phyloP scores from a whole-genome alignment of 2,888 invertebrate genomes.

The Volucella inanis region DNA sequence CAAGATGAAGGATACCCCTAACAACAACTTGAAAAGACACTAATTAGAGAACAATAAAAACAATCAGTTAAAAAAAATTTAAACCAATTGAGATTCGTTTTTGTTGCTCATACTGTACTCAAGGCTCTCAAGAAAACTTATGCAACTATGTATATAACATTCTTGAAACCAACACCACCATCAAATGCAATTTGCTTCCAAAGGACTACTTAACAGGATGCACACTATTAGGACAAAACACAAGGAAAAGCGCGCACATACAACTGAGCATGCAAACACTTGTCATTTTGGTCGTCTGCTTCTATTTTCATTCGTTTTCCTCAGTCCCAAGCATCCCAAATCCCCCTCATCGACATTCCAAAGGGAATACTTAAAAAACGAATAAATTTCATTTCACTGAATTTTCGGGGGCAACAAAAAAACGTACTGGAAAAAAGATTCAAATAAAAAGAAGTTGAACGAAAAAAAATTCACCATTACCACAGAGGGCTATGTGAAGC shows the following conservation, averaged over 20 bases:
- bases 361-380: conserved; percentile 71
- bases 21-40: too few relatives aligned
- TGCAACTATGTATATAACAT: conserved; percentile 23
- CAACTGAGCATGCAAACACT: conserved; percentile 55
- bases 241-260: conserved; percentile 31
- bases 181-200: conserved; percentile 66
- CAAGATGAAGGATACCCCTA: too few relatives aligned
- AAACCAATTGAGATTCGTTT: background rate
- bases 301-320: background rate
- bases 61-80: too few relatives aligned
- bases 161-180: conserved; percentile 43
- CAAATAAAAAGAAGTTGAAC: too few relatives aligned
- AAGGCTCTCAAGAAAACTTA: conserved; percentile 21
- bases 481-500: conserved; percentile 15
- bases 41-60: too few relatives aligned
- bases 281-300: background rate
- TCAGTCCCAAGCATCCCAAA: background rate
- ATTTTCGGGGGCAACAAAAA: conserved; percentile 53
- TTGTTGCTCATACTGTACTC: conserved; percentile 34
- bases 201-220: conserved; percentile 62
- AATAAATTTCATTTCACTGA: conserved; percentile 69
- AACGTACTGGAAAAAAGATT: too few relatives aligned
- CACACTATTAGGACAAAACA: conserved; percentile 45
- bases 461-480: background rate
- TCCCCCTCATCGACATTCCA: background rate